Evolutionary conservation across 2,113 vertebrate genomes (phyloP).

Genomic region (Forbesichthys papilliferus): DNA sequence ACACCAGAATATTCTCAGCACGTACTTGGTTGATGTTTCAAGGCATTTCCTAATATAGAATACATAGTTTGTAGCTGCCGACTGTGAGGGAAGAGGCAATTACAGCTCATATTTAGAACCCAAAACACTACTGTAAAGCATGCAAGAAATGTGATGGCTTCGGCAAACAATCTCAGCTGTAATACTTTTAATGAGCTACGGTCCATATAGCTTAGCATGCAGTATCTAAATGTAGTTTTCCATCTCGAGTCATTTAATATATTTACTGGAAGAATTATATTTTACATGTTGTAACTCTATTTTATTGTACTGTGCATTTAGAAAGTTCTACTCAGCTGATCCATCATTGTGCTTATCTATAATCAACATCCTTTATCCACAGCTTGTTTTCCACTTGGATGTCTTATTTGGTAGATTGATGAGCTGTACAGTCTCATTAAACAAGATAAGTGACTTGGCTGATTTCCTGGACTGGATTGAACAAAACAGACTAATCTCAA

Average conservation of each 20-base stretch:
- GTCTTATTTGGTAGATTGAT: conserved; percentile 12
- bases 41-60: no score
- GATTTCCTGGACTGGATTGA: background rate
- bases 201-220: background rate
- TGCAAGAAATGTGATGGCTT: no score
- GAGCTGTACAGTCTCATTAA: background rate
- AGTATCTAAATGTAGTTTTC: no score
- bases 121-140: conserved; percentile 1
- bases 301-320: no score
- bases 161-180: background rate
- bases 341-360: no score
- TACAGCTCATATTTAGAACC: conserved; percentile 22
- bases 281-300: background rate
- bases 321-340: no score
- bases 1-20: conserved; percentile 18
- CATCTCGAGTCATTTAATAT: conserved; percentile 21
- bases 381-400: background rate
- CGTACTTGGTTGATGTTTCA: no score
- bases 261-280: background rate
- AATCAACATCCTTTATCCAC: background rate
- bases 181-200: conserved; percentile 1
- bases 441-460: conserved; percentile 23
- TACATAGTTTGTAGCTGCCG: background rate
- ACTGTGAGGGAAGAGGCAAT: conserved; percentile 4
- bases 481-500: no score